Evolutionary conservation across 2,797 vertebrate genomes (phyloP), one percentile per base, ranked within the genome.

Genomic region (Pelobates cultripes): DNA sequence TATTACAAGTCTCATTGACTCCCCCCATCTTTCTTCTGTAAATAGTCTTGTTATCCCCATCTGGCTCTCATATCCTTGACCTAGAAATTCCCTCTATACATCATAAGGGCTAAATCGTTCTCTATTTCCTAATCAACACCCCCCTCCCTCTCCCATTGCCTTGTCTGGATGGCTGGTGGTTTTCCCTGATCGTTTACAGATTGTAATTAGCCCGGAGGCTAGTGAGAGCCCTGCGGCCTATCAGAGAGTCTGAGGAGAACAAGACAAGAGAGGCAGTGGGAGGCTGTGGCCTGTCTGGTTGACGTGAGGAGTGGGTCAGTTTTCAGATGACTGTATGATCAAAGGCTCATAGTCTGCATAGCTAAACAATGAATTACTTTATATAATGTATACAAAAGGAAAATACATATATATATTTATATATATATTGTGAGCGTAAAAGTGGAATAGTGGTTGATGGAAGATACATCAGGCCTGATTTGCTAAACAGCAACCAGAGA

Each of bases 41-140:
- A 15, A 51, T 47, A 3, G 2, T 40, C 14, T 63, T 75, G 17
- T 69, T 73, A 70, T 75, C 43, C 57, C 73, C 79, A 78, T 83
- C 81, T 83, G 81, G 77, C 71, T 83, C 72, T 79, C n/a, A 75
- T 83, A 79, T 83, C 72, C 72, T 79, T 83, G 67, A 75, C 76
- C 77, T 75, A 79, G 44, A 83, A 75, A 73, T 74, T 70, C 73
- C 47, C 68, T 70, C 64, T 79, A 79, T 84, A 70, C 55, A 76
- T 84, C 67, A 76, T 61, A 79, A 67, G 67, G 14, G 68, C 66
- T 77, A 51, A 83, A 83, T 83, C 76, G 51, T 78, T 78, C 73
- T 64, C 73, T 79, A 80, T 84, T 79, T 76, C 68, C 82, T 84
- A 84, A 84, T 84, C 82, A 84, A 74, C 68, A 76, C 66, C 40